Percentiles rank a stretch among this genome's conserved stretches.
These are phyloP conservation scores for Drosophila punjabiensis DNA, from an alignment of 1,140 invertebrate genomes.

Conservation along the genomic window DNA sequence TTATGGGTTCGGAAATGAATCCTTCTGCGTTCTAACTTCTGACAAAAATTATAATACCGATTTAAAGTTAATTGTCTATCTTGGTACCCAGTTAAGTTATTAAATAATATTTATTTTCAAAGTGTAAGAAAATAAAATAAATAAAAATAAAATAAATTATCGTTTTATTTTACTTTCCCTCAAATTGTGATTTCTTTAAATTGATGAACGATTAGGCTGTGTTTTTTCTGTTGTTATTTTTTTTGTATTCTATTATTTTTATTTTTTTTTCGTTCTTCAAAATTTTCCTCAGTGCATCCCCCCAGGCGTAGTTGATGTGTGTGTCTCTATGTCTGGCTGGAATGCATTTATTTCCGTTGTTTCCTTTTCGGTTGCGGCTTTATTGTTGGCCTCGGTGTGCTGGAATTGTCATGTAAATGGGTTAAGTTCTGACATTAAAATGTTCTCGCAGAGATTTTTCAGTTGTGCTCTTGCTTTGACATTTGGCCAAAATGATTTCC, in stretches of 20 bases:
- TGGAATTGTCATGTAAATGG: conserved; percentile 79
- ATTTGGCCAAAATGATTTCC: conserved; percentile 41
- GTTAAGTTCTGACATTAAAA: conserved; percentile 79
- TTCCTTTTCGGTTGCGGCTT: conserved; percentile 49
- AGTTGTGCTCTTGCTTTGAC: conserved; percentile 46
- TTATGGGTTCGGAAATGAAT: too few species aligned
- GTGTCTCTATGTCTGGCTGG: conserved; percentile 33
- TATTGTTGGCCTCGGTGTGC: conserved; percentile 37
- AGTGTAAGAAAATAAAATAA: not conserved
- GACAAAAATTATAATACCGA: too few species aligned
- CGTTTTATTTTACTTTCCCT: not conserved
- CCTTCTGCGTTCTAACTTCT: too few species aligned
- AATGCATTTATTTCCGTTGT: conserved; percentile 37
- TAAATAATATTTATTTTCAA: not conserved
- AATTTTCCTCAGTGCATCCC: not conserved
- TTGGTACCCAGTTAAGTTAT: not conserved
- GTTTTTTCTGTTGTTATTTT: not conserved
- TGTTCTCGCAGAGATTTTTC: conserved; percentile 59
- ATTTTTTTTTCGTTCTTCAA: not conserved
- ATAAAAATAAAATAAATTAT: too few species aligned
- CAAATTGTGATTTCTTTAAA: not conserved
- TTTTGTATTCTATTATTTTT: too few species aligned
- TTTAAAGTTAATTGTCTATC: not conserved
- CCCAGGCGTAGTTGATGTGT: conserved; percentile 16
- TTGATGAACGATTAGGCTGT: not conserved